A percentile compares a stretch with the other conserved stretches of the same genome.
phyloP scores from a whole-genome alignment of 2,888 invertebrate genomes.

The Tetragonisca angustula region DNA sequence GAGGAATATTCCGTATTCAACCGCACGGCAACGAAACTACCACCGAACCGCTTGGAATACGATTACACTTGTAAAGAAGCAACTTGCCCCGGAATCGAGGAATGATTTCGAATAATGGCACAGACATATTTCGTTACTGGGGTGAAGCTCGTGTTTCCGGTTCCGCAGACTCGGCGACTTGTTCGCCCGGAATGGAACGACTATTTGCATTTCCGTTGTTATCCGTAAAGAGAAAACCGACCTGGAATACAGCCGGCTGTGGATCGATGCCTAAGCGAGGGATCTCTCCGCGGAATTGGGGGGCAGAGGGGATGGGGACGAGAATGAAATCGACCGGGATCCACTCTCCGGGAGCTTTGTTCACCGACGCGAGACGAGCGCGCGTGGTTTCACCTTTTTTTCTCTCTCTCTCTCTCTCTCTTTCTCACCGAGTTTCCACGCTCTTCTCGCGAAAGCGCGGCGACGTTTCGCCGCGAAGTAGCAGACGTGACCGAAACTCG shows the following conservation, averaged over 20 bases:
- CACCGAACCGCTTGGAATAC: slow-evolving; percentile 41
- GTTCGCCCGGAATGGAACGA: slow-evolving; percentile 50
- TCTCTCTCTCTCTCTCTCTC: neutral
- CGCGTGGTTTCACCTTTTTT: slow-evolving; percentile 40
- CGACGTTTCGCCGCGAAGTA: slow-evolving; percentile 35
- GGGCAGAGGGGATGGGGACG: slow-evolving; percentile 8
- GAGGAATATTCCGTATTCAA: slow-evolving; percentile 55
- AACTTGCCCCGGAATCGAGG: slow-evolving; percentile 29
- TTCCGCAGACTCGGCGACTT: slow-evolving; percentile 34
- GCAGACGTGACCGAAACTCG: slow-evolving; percentile 1
- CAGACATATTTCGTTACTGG: slow-evolving; percentile 51
- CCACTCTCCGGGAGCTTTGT: slow-evolving; percentile 43
- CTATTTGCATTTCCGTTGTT: slow-evolving; percentile 65
- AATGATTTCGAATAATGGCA: slow-evolving; percentile 56
- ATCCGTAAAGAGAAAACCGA: slow-evolving; percentile 37
- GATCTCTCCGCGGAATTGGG: slow-evolving; percentile 31
- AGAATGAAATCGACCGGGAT: slow-evolving; percentile 29
- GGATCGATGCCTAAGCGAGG: slow-evolving; percentile 44
- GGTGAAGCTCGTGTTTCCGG: slow-evolving; percentile 46
- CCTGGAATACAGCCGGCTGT: slow-evolving; percentile 2
- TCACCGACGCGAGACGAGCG: slow-evolving; percentile 13
- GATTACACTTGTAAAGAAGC: slow-evolving; percentile 45
- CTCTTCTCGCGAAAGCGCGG: slow-evolving; percentile 40
- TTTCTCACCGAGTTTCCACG: slow-evolving; percentile 24
- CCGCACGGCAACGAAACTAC: slow-evolving; percentile 20